Evolutionary conservation across 2,888 invertebrate genomes (phyloP).

Genomic region (Ashinkailepas kermadecensis): DNA sequence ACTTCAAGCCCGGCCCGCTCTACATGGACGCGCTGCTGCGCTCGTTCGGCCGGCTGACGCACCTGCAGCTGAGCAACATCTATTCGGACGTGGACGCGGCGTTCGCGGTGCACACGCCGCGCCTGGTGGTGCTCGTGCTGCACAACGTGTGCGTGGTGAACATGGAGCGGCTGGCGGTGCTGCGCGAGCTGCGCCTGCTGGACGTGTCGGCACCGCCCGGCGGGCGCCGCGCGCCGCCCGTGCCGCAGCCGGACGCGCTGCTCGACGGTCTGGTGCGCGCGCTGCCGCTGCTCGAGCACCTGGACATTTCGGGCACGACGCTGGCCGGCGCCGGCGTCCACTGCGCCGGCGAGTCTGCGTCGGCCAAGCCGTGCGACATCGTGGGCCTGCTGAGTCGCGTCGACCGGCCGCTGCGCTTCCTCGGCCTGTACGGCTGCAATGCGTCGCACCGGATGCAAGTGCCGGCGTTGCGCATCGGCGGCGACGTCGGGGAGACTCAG

Average conservation of each 20-base stretch:
- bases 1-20: conserved; percentile 33
- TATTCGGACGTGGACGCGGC: conserved; percentile 56
- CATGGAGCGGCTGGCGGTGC: conserved; percentile 13
- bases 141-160: conserved; percentile 56
- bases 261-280: conserved; percentile 62
- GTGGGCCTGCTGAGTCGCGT: conserved; percentile 74
- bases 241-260: conserved; percentile 62
- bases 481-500: conserved; percentile 9
- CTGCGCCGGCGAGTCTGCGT: neutral
- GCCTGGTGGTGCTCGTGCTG: conserved; percentile 65
- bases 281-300: conserved; percentile 64
- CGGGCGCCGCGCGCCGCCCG: conserved; percentile 43
- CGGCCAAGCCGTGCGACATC: conserved; percentile 56
- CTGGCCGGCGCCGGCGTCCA: conserved; percentile 57
- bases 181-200: conserved; percentile 1
- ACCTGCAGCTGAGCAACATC: conserved; percentile 65
- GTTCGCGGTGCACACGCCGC: conserved; percentile 57
- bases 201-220: conserved; percentile 55
- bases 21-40: conserved; percentile 51
- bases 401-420: conserved; percentile 69
- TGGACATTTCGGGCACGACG: conserved; percentile 95
- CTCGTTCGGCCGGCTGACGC: conserved; percentile 54
- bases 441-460: conserved; percentile 86
- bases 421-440: conserved; percentile 81
- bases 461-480: conserved; percentile 58